These are phyloP conservation scores for Oophaga pumilio DNA, from an alignment of 2,113 vertebrate genomes.

Conservation along the genomic window DNA sequence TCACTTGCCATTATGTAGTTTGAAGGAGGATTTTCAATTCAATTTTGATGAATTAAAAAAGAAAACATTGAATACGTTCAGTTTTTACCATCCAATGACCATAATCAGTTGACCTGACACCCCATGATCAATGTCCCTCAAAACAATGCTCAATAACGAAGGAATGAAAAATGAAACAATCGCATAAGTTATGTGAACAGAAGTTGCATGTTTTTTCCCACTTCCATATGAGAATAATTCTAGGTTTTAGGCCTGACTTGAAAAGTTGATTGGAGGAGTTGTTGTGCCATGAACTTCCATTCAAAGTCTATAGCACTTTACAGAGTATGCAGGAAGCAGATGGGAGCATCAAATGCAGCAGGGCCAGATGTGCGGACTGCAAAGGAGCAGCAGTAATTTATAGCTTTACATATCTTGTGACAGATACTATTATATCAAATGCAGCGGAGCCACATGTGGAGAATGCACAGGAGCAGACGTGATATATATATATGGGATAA, in stretches of 20 bases:
- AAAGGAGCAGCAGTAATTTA: no score
- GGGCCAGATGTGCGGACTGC: no score
- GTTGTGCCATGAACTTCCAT: no score
- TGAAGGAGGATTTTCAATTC: neutral
- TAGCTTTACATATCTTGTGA: no score
- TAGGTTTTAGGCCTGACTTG: neutral
- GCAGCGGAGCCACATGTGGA: no score
- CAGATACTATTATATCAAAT: no score
- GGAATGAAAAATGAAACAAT: neutral
- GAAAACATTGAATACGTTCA: neutral
- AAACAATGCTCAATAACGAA: neutral
- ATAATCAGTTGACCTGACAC: neutral
- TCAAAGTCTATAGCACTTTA: no score
- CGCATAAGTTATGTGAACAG: neutral
- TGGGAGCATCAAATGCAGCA: no score
- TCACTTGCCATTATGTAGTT: neutral
- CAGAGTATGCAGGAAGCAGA: no score
- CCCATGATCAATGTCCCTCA: neutral
- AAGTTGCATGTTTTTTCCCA: neutral
- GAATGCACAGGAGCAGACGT: no score
- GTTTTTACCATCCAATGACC: neutral
- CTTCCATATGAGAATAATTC: neutral
- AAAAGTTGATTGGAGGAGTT: no score
- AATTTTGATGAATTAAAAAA: neutral
- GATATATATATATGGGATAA: no score